phyloP scores from a whole-genome alignment of 2,888 invertebrate genomes.

The Fragum whitleyi region DNA sequence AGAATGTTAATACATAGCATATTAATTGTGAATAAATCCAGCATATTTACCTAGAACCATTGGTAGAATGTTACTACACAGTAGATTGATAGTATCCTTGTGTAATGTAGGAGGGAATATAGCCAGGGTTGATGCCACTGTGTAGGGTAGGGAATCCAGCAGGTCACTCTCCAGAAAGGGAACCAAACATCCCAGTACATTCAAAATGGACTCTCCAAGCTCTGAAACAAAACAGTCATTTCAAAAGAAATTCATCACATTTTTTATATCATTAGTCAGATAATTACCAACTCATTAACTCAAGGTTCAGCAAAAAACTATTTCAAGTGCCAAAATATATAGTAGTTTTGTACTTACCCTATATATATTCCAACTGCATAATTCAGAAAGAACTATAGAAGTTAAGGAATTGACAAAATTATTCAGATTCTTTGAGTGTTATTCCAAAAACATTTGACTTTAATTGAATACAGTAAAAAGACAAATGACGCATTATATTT shows the following conservation, averaged over 20 bases:
- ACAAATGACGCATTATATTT: too few species aligned
- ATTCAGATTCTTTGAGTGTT: too few species aligned
- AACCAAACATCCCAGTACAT: conserved; percentile 96
- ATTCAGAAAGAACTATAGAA: too few species aligned
- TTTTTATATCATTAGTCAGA: not conserved
- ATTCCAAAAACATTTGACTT: too few species aligned
- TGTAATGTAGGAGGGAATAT: conserved; percentile 95
- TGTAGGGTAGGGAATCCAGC: conserved; percentile 97
- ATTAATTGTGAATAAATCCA: conserved; percentile 96
- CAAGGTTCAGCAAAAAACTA: too few species aligned
- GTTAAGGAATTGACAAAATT: too few species aligned
- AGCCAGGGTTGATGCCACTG: conserved; percentile 96
- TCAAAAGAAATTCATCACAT: too few species aligned
- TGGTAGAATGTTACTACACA: conserved; percentile 98
- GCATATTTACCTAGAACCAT: conserved; percentile 90
- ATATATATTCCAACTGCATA: too few species aligned
- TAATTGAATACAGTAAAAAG: too few species aligned
- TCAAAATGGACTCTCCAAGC: conserved; percentile 96
- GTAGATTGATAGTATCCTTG: conserved; percentile 96
- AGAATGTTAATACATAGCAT: conserved; percentile 97
- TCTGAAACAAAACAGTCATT: conserved; percentile 87
- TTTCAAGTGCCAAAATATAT: too few species aligned
- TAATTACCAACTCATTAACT: not conserved
- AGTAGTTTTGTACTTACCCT: too few species aligned
- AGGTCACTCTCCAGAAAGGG: conserved; percentile 98